These are phyloP conservation scores for Molorchus minor DNA, from an alignment of 2,888 invertebrate species.

Conservation along the genomic window DNA sequence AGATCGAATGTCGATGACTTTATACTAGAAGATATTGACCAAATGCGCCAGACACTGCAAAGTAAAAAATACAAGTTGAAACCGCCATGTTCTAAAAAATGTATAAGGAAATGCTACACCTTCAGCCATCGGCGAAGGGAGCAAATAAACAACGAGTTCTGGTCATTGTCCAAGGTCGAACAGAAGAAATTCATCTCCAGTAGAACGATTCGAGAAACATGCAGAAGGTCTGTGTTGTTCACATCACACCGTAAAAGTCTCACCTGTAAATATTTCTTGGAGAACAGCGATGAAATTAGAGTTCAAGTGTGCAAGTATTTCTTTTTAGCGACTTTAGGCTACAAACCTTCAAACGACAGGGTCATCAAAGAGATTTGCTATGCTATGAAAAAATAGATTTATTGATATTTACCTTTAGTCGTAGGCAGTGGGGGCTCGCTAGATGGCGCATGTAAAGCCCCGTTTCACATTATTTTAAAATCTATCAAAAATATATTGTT, in stretches of 20 bases:
- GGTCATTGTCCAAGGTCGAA: neutral
- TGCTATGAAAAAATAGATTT: neutral
- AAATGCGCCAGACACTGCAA: too few relatives aligned
- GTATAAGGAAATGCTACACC: neutral
- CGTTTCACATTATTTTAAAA: too few relatives aligned
- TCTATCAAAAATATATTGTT: too few relatives aligned
- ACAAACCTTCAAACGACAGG: slow-evolving; percentile 10
- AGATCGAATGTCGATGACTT: neutral
- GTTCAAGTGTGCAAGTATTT: slow-evolving; percentile 9
- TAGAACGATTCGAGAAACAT: neutral
- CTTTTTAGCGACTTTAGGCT: slow-evolving; percentile 8
- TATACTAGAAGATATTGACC: neutral
- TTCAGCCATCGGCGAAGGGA: neutral
- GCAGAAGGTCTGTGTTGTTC: neutral
- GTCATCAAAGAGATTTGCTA: neutral
- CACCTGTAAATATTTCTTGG: slow-evolving; percentile 5
- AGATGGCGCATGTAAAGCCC: too few relatives aligned
- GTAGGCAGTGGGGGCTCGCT: too few relatives aligned
- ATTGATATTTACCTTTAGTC: too few relatives aligned
- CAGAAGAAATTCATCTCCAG: neutral
- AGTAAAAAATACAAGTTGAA: slow-evolving; percentile 3
- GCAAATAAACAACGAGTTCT: neutral
- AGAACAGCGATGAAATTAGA: neutral
- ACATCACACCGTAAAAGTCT: neutral
- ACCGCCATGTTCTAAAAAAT: neutral